Conservation (phyloP, 2,888 invertebrate species). For the Tachina lurida region DNA sequence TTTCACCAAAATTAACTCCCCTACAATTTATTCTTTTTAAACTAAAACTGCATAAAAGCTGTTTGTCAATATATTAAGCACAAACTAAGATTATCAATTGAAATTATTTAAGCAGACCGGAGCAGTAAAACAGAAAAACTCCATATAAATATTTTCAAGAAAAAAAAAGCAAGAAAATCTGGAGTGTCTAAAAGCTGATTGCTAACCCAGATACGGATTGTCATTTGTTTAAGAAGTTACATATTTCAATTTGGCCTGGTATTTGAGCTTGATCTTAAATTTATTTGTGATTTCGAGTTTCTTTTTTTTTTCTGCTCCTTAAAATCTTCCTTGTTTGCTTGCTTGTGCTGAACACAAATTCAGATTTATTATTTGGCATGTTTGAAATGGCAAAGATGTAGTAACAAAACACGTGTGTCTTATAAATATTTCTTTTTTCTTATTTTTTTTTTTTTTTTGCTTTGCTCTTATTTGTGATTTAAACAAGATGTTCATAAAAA, state of each 20-base stretch:
- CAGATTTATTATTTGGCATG: slow-evolving; percentile 66
- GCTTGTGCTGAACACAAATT: slow-evolving; percentile 21
- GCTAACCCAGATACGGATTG: slow-evolving; percentile 70
- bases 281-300: slow-evolving; percentile 42
- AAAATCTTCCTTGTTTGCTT: slow-evolving; percentile 21
- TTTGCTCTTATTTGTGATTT: slow-evolving; percentile 44
- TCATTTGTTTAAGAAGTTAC: slow-evolving; percentile 70
- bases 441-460: slow-evolving; percentile 9
- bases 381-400: slow-evolving; percentile 56
- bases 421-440: slow-evolving; percentile 44
- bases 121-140: not conserved
- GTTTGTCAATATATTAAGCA: slow-evolving; percentile 25
- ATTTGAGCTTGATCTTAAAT: slow-evolving; percentile 63
- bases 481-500: slow-evolving; percentile 65
- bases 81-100: slow-evolving; percentile 67
- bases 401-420: slow-evolving; percentile 67
- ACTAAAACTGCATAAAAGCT: not conserved
- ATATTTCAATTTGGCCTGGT: slow-evolving; percentile 72
- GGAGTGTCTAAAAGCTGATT: slow-evolving; percentile 71
- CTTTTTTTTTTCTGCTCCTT: not conserved
- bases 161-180: not conserved
- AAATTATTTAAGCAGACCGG: slow-evolving; percentile 55
- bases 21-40: slow-evolving; percentile 49
- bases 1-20: not conserved
- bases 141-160: slow-evolving; percentile 24